phyloP scores from a whole-genome alignment of 2,113 vertebrate species.

The Gasterosteus aculeatus region DNA sequence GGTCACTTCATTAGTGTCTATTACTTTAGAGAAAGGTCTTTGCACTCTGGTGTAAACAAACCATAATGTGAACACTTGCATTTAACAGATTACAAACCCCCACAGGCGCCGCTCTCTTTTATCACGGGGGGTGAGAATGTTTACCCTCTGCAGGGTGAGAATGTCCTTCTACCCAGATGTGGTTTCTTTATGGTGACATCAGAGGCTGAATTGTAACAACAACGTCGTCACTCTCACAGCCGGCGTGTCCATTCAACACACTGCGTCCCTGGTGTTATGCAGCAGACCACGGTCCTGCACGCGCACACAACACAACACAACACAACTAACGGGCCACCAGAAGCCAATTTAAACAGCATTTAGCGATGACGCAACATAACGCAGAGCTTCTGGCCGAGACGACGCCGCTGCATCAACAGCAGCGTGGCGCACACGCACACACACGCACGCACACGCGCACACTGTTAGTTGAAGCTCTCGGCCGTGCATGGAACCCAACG shows the following conservation, averaged over 20 bases:
- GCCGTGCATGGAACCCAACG: slow-evolving; percentile 53
- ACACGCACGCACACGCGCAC: neutral
- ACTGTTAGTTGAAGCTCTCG: slow-evolving; percentile 50
- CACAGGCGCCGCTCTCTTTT: neutral
- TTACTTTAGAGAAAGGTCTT: neutral
- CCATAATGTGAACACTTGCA: neutral
- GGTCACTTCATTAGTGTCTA: neutral
- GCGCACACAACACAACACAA: neutral
- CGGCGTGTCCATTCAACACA: too few species aligned
- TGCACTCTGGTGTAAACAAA: neutral
- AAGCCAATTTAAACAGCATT: slow-evolving; percentile 56
- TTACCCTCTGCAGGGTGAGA: neutral
- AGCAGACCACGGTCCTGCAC: neutral
- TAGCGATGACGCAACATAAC: slow-evolving; percentile 59
- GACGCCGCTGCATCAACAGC: slow-evolving; percentile 35
- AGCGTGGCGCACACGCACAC: neutral
- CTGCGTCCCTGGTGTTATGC: too few species aligned
- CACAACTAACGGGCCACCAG: slow-evolving; percentile 11
- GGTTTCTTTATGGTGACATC: too few species aligned
- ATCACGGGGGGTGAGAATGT: neutral
- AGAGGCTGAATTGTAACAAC: too few species aligned
- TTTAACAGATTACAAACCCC: neutral
- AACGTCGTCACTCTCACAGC: too few species aligned
- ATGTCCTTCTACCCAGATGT: too few species aligned
- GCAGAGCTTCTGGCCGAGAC: slow-evolving; percentile 30